Percentiles rank a stretch among this genome's conserved stretches.
Evolutionary conservation across 2,797 vertebrate species (phyloP).

Genomic region (Platalea minor): DNA sequence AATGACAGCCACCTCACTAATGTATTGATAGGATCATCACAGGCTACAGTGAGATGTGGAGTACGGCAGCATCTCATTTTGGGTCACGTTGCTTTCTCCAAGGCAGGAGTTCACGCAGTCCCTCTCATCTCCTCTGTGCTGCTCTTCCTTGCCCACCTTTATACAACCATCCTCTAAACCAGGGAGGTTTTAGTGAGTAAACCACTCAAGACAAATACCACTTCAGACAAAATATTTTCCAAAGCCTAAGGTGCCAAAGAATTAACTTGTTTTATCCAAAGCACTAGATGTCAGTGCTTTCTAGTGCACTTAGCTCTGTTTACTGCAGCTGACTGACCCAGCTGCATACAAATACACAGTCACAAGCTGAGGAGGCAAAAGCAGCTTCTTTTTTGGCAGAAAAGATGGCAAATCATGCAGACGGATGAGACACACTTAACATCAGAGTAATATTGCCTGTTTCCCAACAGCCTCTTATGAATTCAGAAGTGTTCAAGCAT

Average conservation of each 20-base stretch:
- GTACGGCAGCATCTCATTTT: neutral
- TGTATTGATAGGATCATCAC: neutral
- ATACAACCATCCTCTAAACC: neutral
- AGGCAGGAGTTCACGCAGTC: neutral
- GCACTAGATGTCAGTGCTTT: neutral
- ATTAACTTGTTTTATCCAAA: neutral
- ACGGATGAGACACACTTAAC: neutral
- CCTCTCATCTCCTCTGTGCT: neutral
- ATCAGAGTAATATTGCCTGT: neutral
- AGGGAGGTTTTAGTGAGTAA: neutral
- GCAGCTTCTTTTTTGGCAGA: neutral
- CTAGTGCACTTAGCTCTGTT: neutral
- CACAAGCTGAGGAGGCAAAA: neutral
- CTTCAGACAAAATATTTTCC: neutral
- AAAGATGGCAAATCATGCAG: neutral
- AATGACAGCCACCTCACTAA: neutral
- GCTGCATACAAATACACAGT: neutral
- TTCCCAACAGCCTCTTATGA: neutral
- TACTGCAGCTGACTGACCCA: neutral
- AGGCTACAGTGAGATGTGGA: neutral
- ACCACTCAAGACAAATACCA: neutral
- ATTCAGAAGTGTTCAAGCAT: neutral
- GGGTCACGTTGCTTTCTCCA: neutral
- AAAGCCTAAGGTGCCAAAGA: neutral
- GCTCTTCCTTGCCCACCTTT: neutral